A percentile compares a stretch with the other conserved stretches of the same genome.
phyloP scores from a whole-genome alignment of 2,797 vertebrate genomes.

The Gymnoscopelus microlampas region DNA sequence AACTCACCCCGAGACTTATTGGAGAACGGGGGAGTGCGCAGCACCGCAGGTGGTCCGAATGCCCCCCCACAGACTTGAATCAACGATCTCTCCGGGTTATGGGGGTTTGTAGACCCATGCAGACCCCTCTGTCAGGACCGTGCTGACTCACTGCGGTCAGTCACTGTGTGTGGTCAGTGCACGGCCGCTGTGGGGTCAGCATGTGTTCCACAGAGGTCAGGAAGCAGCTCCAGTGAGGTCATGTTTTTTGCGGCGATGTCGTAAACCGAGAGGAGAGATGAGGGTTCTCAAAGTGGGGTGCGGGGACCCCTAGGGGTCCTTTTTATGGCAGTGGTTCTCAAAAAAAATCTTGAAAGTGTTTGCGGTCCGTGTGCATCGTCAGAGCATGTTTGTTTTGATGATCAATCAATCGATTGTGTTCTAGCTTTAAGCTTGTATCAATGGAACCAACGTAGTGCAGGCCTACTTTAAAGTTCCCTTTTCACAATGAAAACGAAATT shows the following conservation, averaged over 20 bases:
- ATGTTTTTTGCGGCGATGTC: constrained; percentile 14
- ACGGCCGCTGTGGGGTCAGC: constrained; percentile 45
- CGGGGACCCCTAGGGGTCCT: not conserved
- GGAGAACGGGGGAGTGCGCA: not conserved
- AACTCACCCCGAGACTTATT: not conserved
- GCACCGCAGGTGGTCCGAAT: constrained; percentile 20
- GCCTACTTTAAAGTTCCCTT: no score
- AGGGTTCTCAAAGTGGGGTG: not conserved
- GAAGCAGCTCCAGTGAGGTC: constrained; percentile 29
- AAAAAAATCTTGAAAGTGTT: no score
- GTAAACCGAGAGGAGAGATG: not conserved
- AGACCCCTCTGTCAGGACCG: not conserved
- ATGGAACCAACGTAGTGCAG: no score
- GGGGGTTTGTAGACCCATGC: constrained; percentile 4
- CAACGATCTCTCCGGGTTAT: constrained; percentile 11
- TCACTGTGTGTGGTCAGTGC: constrained; percentile 68
- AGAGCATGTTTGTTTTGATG: no score
- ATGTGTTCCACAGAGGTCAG: constrained; percentile 42
- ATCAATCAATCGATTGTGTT: no score
- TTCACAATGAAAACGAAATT: no score
- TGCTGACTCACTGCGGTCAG: constrained; percentile 32
- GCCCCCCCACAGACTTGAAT: constrained; percentile 29
- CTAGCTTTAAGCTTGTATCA: no score
- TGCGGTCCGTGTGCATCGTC: no score
- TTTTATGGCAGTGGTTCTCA: no score